A percentile compares a stretch with the other conserved stretches of the same genome.
Evolutionary conservation across 2,113 vertebrate genomes (phyloP).

Genomic region (Dipodomys ordii): DNA sequence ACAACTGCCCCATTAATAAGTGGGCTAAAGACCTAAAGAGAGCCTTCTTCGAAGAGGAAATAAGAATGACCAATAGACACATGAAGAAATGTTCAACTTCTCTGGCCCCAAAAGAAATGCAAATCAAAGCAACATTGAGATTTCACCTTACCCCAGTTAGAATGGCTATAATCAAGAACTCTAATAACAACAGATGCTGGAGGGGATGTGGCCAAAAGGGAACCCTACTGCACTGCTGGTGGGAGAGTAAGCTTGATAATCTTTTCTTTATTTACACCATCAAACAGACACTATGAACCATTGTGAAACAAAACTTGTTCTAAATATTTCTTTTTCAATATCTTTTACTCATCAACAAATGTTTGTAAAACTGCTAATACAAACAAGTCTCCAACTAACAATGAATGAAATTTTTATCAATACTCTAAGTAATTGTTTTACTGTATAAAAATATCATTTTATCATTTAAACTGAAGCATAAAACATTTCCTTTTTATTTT

Average conservation of each 20-base stretch:
- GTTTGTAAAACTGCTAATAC: conserved; percentile 3
- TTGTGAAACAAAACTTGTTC: neutral
- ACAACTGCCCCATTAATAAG: no score
- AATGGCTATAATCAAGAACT: no score
- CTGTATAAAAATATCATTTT: neutral
- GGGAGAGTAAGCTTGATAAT: neutral
- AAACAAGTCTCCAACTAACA: neutral
- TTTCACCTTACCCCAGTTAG: no score
- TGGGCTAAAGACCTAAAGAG: no score
- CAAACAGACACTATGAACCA: neutral
- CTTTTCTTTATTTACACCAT: neutral
- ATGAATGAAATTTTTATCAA: neutral
- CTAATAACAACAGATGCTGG: no score
- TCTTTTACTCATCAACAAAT: neutral
- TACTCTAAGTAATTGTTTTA: neutral
- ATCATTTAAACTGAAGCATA: neutral
- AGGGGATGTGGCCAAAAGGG: no score
- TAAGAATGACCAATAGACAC: no score
- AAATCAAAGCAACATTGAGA: no score
- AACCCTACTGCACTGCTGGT: no score
- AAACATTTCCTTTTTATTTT: neutral
- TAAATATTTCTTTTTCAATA: conserved; percentile 42
- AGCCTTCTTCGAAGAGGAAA: no score
- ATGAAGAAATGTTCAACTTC: no score
- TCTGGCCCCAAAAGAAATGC: no score